Base-by-base conservation (phyloP, 2,888 invertebrate genomes). In the Ectemnius cavifrons region DNA sequence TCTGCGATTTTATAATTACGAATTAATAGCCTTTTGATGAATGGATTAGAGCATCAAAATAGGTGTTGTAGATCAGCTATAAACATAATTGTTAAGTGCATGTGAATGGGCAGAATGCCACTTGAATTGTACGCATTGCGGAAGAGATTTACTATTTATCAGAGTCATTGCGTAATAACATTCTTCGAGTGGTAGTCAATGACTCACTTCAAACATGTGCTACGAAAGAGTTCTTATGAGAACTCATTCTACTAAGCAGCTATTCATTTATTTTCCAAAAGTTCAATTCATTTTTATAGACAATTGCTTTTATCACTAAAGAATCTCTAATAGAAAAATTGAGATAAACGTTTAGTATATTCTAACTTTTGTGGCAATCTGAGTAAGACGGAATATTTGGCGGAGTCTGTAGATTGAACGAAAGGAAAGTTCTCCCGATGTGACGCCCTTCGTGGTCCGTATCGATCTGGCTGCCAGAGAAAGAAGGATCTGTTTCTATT, bases 401-500 rank as follows among this genome's bases (percentile, higher is more conserved):
- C 5, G 8, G 11, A 37, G 37, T 1, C 37, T 37, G 37, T 37
- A 37, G 37, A 37, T 37, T 2, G 37, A 14, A 49, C 59, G 68
- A 28, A 57, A 52, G 27, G 16, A 62, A 75, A 37, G 62, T 68
- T 67, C 65, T 58, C 63, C 63, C 20, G 47, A 61, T 37, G 65
- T 46, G 37, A 37, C 37, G 28, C 62, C 68, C 59, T 68, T 59
- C 23, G 45, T 67, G 62, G 61, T 71, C 75, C 28, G 75, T 78
- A 78, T 80, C 57, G 80, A 80, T 80, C 78, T 63, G 56, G 63
- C 49, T 67, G 27, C 27, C 45, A 60, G 61, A 58, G 67, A 59
- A 67, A 64, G 63, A 60, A 66, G 71, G 18, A 77, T 61, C 63
- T 58, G 66, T 67, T 79, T 74, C 72, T 75, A 79, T 79, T 61